Conservation (phyloP, 2,888 invertebrate species). For the Saturnia pavonia region DNA sequence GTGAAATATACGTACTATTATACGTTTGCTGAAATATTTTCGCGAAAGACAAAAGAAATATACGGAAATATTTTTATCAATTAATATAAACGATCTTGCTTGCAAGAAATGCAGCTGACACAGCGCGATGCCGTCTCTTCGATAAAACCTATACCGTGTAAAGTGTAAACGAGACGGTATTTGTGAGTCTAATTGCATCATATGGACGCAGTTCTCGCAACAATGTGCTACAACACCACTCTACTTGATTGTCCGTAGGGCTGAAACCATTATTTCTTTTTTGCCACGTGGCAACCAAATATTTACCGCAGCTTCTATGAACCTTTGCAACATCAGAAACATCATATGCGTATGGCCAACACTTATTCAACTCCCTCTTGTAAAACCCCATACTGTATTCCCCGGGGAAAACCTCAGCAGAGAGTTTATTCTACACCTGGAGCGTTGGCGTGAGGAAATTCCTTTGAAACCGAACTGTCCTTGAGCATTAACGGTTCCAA, state of each 20-base stretch:
- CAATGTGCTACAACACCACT: neutral
- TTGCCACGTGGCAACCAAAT: no score
- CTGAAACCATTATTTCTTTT: neutral
- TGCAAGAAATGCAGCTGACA: neutral
- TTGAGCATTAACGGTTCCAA: no score
- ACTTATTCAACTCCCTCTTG: no score
- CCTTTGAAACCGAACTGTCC: no score
- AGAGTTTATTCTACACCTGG: no score
- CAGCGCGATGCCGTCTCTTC: conserved; percentile 1
- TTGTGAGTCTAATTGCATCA: conserved; percentile 1
- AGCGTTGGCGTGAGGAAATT: no score
- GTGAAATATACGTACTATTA: neutral
- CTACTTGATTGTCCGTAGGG: neutral
- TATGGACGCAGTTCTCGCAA: neutral
- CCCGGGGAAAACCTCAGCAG: no score
- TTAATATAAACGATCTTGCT: neutral
- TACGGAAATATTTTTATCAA: neutral
- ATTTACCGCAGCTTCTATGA: no score
- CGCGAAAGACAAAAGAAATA: neutral
- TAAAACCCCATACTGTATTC: no score
- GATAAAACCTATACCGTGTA: neutral
- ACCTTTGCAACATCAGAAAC: no score
- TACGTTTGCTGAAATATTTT: neutral
- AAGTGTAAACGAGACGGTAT: neutral
- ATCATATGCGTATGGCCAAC: no score